Evolutionary conservation across 2,888 invertebrate genomes (phyloP), one percentile per base, ranked within the genome.

Genomic region (Aplocera efformata): DNA sequence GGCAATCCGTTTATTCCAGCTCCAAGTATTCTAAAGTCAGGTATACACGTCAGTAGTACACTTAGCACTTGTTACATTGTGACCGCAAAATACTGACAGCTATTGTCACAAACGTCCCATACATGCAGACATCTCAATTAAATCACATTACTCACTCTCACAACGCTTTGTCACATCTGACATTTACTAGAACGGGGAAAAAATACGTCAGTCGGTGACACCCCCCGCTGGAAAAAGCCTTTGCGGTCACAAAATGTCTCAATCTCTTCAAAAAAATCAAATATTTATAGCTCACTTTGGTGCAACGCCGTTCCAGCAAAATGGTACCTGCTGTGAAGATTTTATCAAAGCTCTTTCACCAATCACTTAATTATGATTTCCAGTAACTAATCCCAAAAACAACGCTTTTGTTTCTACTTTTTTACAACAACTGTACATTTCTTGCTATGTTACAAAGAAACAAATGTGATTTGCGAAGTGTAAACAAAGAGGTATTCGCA

Each of bases 201-300:
- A 71, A 62, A 60, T 57, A 37, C 59, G 63, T 67, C 67, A 69
- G 69, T 72, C 74, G 72, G 67, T 53, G 53, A 50, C 53, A 67
- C 79, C 83, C 85, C 82, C 85, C 67, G 77, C 74, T 72, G 82
- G 46, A 65, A 60, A 56, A 58, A 58, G 60, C 65, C 72, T 79
- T 84, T 86, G 85, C 84, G 85, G 86, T 83, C 67, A 62, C 73
- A 77, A 75, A 79, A 81, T 71, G 79, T 80, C 81, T 84, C 82
- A 80, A 83, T 82, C 75, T 71, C 59, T 60, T 56, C 64, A 22
- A 56, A 64, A 74, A 79, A 79, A 76, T 72, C 50, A 10, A 42
- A 55, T 48, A 59, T 63, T 63, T 71, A 68, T 67, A 64, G 62
- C 68, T 72, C 60, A 56, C 58, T 53, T 51, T 58, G 43, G 42